Evolutionary conservation across 2,113 vertebrate genomes (phyloP), one percentile per base, ranked within the genome.

Genomic region (Porphyrio hochstetteri): DNA sequence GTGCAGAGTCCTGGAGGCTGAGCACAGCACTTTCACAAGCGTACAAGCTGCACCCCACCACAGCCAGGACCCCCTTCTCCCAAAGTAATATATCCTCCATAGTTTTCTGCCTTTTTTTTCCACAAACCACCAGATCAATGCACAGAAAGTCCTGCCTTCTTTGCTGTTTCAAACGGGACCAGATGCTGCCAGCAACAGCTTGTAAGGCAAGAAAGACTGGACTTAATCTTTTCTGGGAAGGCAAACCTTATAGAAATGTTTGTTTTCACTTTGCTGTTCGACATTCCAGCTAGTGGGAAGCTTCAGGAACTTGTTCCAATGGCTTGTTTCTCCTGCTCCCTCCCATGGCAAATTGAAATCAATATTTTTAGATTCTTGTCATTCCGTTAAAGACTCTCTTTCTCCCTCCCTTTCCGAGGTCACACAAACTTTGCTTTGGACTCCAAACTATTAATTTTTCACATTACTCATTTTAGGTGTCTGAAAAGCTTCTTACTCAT

Each of bases 341-440:
- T 95, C 95, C 95, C 88, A 93, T 94, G 74, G 82, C 61, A 96
- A 96, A 96, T 15, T 92, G 86, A 96, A 86, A 96, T 97, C 93
- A 92, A 86, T 96, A 96, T 96, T 96, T 95, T 95, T 88, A 90
- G 95, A 96, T 96, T 96, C 95, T 84, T 97, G 61, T 94, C 91
- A 96, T 96, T 96, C 94, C 69, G 91, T 91, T 89, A 79, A 89
- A 94, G 86, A 68, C 61, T 55, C 52, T 56, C 38, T 79, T 59
- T 72, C 69, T 46, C 65, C 27, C 9, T 68, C 86, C 91, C 61
- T 86, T 78, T 82, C 61, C 0, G 50, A 96, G 92, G 92, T 95
- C 96, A 94, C 83, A 89, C 48, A 94, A 96, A 95, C 96, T 94
- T 95, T 96, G 93, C 88, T 94, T 96, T 96, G 95, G 96, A 97